Evolutionary conservation across 2,888 invertebrate species (phyloP), one percentile per base, ranked within the genome.

Genomic region (Pterostichus madidus): DNA sequence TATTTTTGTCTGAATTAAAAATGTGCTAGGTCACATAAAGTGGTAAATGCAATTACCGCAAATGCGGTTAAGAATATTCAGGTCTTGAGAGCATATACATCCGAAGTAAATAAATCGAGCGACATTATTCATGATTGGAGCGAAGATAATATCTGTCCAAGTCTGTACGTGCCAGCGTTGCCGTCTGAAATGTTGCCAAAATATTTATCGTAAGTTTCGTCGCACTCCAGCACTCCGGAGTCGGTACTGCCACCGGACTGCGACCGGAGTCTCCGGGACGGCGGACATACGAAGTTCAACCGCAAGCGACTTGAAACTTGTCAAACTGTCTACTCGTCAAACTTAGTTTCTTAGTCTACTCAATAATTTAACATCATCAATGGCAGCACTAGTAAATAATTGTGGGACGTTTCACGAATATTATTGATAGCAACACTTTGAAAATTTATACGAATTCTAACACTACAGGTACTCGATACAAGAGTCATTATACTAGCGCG

Each of bases 251-350:
- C 11, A 11, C 59, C 32, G 31, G 59, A 31, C 59, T 59, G 24
- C 31, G 49, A 49, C 31, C 31, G 53, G 53, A 39, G 39, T n/a
- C 59, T 31, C 64, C 64, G 13, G 64, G 13, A 64, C 35, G 8
- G 32, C 73, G 80, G 80, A 80, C 80, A 80, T 39, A 53, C 73
- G 39, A 80, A 73, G 53, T 68, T 52, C 59, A 64, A 68, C 64
- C 78, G 24, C 78, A 77, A 77, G 49, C 52, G 78, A 78, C 59
- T 61, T 61, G 52, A 71, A 80, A 80, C 75, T 75, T 81, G 81
- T 81, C 81, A 75, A 81, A 81, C 81, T 81, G 81, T 81, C 81
- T 73, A 61, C 81, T 75, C 75, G 59, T 81, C 81, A 81, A 81
- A 81, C 81, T 81, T 59, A 80, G 59, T 71, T 52, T 68, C 80